Evolutionary conservation across 2,888 invertebrate genomes (phyloP).

Genomic region (Tolmerus cingulatus): DNA sequence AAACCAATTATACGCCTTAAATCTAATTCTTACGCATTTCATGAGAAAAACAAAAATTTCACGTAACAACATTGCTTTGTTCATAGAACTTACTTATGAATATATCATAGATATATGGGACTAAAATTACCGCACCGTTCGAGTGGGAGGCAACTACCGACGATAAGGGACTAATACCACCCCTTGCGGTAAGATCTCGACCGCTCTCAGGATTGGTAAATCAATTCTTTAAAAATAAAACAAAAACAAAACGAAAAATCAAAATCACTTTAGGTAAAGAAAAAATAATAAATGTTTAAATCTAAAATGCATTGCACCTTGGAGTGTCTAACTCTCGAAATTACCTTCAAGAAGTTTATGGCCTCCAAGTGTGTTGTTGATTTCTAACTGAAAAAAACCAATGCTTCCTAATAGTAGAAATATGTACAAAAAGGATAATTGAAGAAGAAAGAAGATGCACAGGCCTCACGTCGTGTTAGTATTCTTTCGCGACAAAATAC

Average conservation of each 20-base stretch:
- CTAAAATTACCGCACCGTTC: constrained; percentile 77
- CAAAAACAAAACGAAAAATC: constrained; percentile 49
- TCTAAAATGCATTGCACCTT: constrained; percentile 15
- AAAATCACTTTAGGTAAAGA: constrained; percentile 59
- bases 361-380: not conserved
- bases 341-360: constrained; percentile 42
- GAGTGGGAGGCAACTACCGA: constrained; percentile 45
- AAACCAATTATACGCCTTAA: not conserved
- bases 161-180: constrained; percentile 11
- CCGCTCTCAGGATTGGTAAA: constrained; percentile 51
- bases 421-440: not conserved
- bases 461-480: constrained; percentile 44
- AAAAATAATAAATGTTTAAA: constrained; percentile 27
- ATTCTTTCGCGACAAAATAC: constrained; percentile 45
- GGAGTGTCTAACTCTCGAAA: constrained; percentile 33
- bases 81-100: constrained; percentile 95
- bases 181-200: constrained; percentile 44
- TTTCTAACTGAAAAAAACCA: constrained; percentile 43
- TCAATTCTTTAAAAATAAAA: constrained; percentile 50
- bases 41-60: constrained; percentile 6
- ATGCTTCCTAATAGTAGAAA: constrained; percentile 27
- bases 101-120: constrained; percentile 99
- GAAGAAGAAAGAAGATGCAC: not conserved
- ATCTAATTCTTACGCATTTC: not conserved
- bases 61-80: constrained; percentile 63